phyloP scores from a whole-genome alignment of 1,140 invertebrate species.

The Atta texana region DNA sequence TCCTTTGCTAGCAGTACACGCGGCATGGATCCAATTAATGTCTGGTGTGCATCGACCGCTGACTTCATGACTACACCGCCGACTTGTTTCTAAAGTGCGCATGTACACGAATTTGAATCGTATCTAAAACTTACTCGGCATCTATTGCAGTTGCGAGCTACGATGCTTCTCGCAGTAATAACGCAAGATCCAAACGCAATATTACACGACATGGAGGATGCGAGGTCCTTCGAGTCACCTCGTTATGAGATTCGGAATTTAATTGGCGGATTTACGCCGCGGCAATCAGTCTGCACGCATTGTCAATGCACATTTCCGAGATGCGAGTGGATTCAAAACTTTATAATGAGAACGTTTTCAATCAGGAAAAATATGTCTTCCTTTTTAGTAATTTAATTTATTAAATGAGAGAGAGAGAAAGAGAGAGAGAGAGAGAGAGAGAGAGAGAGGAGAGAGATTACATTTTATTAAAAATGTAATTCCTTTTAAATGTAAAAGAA shows the following conservation, averaged over 20 bases:
- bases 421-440: too few relatives aligned
- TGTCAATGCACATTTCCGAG: not conserved
- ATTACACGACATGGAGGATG: not conserved
- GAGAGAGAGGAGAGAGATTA: fast-evolving
- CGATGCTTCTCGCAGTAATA: not conserved
- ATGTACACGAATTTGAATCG: conserved; percentile 29
- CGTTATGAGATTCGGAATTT: conserved; percentile 43
- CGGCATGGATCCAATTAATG: conserved; percentile 39
- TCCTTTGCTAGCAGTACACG: not conserved
- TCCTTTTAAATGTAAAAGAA: not conserved
- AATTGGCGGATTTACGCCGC: conserved; percentile 35
- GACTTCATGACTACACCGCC: conserved; percentile 28
- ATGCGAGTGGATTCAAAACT: conserved; percentile 8
- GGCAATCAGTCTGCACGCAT: not conserved
- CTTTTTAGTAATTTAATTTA: not conserved
- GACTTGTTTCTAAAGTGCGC: conserved; percentile 37
- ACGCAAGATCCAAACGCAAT: conserved; percentile 4
- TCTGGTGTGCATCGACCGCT: conserved; percentile 10
- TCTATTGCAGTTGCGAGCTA: conserved; percentile 42
- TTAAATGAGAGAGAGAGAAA: not conserved
- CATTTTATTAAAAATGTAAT: not conserved
- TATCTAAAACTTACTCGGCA: conserved; percentile 34
- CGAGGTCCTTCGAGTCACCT: not conserved
- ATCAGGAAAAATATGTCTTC: not conserved
- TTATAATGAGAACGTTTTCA: conserved; percentile 27